These are phyloP conservation scores for Phocoena sinus DNA, from an alignment of 2,113 vertebrate genomes.

Conservation along the genomic window DNA sequence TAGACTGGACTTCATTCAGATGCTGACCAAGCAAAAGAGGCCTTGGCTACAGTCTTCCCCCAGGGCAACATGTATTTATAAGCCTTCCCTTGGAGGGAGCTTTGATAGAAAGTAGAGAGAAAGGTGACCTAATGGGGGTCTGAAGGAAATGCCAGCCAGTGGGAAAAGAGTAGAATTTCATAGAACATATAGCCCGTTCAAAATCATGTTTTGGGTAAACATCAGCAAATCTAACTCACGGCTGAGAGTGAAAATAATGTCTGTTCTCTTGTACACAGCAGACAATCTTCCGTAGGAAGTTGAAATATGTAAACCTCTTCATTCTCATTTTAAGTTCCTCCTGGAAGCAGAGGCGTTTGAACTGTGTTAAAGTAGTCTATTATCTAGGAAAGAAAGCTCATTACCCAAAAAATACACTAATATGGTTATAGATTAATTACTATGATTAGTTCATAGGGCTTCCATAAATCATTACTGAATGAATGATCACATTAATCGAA, in stretches of 20 bases:
- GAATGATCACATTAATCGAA: background rate
- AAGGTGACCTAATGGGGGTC: background rate
- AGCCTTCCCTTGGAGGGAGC: background rate
- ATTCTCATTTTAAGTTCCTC: background rate
- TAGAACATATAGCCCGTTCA: background rate
- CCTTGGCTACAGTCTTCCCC: background rate
- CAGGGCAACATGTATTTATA: background rate
- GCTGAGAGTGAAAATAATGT: background rate
- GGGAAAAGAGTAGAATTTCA: background rate
- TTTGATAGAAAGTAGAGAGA: background rate
- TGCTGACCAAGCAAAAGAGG: background rate
- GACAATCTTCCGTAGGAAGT: background rate
- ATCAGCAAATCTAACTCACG: background rate
- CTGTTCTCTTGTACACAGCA: background rate
- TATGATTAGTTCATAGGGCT: background rate
- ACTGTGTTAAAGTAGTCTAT: background rate
- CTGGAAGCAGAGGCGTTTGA: background rate
- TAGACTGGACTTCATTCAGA: background rate
- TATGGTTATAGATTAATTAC: background rate
- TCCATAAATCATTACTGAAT: background rate
- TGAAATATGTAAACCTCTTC: background rate
- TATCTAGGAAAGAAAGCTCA: background rate
- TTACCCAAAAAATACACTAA: background rate
- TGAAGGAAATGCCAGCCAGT: background rate
- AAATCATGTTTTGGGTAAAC: background rate